Evolutionary conservation across 2,797 vertebrate genomes (phyloP).

Genomic region (Enteromius fasciolatus): DNA sequence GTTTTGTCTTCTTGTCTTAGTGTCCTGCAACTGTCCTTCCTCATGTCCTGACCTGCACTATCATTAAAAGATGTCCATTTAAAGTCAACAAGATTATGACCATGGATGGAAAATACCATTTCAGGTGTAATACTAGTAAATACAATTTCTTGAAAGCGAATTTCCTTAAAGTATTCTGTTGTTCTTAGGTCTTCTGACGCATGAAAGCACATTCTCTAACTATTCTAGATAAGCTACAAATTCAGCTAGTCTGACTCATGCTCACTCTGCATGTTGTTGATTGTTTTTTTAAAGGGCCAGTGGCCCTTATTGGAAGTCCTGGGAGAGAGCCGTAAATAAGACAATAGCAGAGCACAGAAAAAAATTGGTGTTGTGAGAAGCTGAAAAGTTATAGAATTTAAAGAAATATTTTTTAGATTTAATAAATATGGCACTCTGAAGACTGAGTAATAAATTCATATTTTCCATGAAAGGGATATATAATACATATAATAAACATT

Average conservation of each 20-base stretch:
- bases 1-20: slow-evolving; percentile 67
- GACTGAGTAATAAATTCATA: neutral
- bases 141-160: neutral
- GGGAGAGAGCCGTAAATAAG: neutral
- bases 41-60: neutral
- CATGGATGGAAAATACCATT: neutral
- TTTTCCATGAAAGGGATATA: neutral
- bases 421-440: neutral
- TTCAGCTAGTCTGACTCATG: slow-evolving; percentile 51
- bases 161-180: slow-evolving; percentile 5
- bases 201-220: slow-evolving; percentile 47
- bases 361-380: neutral
- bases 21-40: slow-evolving; percentile 25
- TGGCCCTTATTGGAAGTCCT: neutral
- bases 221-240: slow-evolving; percentile 23
- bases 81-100: neutral
- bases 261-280: neutral
- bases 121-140: no score
- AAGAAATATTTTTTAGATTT: neutral
- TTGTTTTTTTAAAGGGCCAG: slow-evolving; percentile 33
- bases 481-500: neutral
- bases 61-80: neutral
- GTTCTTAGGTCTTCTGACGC: slow-evolving; percentile 9
- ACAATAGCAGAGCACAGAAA: slow-evolving; percentile 1
- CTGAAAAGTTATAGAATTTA: neutral